Base-by-base conservation (phyloP, 2,888 invertebrate species). In the Nymphalis urticae region DNA sequence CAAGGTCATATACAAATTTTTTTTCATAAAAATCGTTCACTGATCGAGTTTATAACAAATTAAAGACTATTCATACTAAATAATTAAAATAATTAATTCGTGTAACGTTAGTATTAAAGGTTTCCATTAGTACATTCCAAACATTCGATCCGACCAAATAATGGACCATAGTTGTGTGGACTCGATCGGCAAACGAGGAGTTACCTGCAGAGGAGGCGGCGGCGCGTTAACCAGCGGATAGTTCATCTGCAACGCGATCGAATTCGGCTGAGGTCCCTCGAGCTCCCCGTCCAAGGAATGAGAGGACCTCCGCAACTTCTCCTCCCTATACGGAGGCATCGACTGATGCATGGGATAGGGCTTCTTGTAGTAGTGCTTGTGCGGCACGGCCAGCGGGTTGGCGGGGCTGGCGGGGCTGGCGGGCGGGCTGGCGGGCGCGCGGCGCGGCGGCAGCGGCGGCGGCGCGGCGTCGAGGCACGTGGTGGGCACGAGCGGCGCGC, bases 161-260 rank as follows among this genome's bases (percentile, higher is more conserved):
- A 48, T 47, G 13, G 32, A 7, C 13, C 9, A 47, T 2, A 21
- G 4, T 17, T 17, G 17, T 16, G 7, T 24, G n/a, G 62, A 64
- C 68, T 71, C 63, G 65, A 70, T 61, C 54, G 70, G 65, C 68
- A 58, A 59, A 70, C 58, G 13, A 36, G n/a, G 56, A 63, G 24
- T 77, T 84, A 92, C 92, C 91, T 90, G 89, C 69, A 92, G 50
- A 5, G 92, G 89, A 68, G 92, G 92, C 75, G 92, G 93, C 71
- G 93, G 92, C 54, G 87, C 93, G 75, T 94, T 94, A 75, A 94
- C 94, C 74, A 95, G 87, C 72, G 95, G 95, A 75, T 94, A 95
- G 77, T 92, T 94, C 94, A 95, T 93, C 87, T 95, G 94, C 90
- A 94, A 84, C 80, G 94, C 94, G 77, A 95, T 94, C 70, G 95